A percentile compares a stretch with the other conserved stretches of the same genome.
These are phyloP conservation scores for Agonum fuliginosum DNA, from an alignment of 2,888 invertebrate species.

Conservation along the genomic window DNA sequence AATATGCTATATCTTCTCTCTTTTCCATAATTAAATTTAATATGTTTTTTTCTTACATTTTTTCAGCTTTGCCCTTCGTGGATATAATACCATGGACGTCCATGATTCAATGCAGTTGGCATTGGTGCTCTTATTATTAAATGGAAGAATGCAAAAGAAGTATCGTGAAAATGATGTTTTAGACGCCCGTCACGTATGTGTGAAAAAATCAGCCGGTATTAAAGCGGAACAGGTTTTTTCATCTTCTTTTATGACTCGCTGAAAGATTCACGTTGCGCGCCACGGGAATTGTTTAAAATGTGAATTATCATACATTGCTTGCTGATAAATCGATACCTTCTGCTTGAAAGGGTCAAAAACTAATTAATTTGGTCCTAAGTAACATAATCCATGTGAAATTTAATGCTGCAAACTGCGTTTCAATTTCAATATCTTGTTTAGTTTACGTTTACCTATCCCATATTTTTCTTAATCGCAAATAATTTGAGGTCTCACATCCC, in stretches of 20 bases:
- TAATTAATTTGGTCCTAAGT: too few relatives aligned
- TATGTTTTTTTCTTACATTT: too few relatives aligned
- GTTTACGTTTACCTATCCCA: too few relatives aligned
- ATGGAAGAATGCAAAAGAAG: conserved; percentile 45
- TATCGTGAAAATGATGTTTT: conserved; percentile 37
- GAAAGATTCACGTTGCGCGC: conserved; percentile 15
- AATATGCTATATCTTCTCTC: too few relatives aligned
- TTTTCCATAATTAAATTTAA: too few relatives aligned
- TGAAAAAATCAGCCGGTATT: conserved; percentile 48
- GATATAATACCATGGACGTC: background rate
- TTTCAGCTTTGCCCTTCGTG: background rate
- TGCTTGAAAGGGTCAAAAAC: background rate
- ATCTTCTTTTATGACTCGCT: conserved; percentile 43
- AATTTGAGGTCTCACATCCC: too few relatives aligned
- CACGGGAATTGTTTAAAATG: conserved; percentile 28
- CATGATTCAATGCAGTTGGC: background rate
- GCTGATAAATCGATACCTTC: background rate
- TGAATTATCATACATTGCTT: conserved; percentile 21
- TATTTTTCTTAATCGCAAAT: too few relatives aligned
- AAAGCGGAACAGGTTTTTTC: conserved; percentile 44
- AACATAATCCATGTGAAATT: too few relatives aligned
- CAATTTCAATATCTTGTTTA: too few relatives aligned
- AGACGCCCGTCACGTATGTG: conserved; percentile 42
- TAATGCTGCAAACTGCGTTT: too few relatives aligned
- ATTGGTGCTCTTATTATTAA: conserved; percentile 37